Conservation (phyloP, 2,113 vertebrate genomes). For the Lontra canadensis region DNA sequence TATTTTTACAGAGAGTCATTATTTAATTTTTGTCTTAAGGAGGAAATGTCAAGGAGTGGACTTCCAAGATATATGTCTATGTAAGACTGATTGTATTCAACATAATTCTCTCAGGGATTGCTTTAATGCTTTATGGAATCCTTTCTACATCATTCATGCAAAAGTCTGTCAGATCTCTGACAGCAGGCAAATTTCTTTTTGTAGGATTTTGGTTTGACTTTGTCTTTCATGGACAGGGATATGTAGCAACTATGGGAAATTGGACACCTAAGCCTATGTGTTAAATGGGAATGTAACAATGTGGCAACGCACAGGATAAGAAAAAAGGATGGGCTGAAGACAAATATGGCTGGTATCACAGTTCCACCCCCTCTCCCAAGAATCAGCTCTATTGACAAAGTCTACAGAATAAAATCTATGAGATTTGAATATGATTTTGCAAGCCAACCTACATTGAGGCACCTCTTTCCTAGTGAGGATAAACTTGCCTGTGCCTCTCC, state of each 20-base stretch:
- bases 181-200: neutral
- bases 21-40: conserved; percentile 46
- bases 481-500: neutral
- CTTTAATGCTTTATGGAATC: neutral
- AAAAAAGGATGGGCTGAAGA: neutral
- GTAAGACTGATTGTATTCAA: conserved; percentile 19
- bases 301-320: neutral
- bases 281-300: neutral
- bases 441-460: neutral
- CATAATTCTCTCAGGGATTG: neutral
- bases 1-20: conserved; percentile 24
- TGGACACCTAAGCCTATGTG: neutral
- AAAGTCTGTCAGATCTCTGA: neutral
- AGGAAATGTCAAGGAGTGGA: neutral
- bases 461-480: neutral
- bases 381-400: neutral
- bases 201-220: conserved; percentile 38
- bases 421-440: neutral
- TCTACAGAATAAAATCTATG: neutral
- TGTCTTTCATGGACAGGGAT: neutral
- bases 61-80: neutral
- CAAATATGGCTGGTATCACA: neutral
- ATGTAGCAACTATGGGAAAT: neutral
- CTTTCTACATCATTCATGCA: neutral
- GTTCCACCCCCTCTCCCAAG: neutral